These are phyloP conservation scores for Operophtera brumata DNA, from an alignment of 2,888 invertebrate genomes.

Conservation along the genomic window DNA sequence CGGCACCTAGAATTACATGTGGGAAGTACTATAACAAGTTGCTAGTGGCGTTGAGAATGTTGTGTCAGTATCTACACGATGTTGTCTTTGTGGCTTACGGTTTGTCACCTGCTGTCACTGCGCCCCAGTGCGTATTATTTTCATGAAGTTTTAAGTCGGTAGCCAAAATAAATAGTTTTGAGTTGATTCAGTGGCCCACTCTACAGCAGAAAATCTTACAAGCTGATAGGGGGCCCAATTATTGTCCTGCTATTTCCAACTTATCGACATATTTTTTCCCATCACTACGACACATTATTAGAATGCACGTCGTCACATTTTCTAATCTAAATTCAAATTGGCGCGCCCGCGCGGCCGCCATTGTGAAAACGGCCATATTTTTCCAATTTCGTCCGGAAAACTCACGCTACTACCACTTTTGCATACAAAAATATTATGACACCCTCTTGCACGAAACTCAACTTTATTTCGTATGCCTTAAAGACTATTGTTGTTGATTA, in stretches of 20 bases:
- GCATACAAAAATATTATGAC: slow-evolving; percentile 40
- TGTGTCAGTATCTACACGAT: no score
- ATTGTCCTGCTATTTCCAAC: neutral
- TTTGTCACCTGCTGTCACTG: no score
- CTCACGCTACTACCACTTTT: slow-evolving; percentile 55
- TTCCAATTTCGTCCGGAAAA: slow-evolving; percentile 76
- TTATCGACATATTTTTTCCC: slow-evolving; percentile 23
- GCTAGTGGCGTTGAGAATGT: no score
- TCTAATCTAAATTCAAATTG: slow-evolving; percentile 80
- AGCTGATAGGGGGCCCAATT: neutral
- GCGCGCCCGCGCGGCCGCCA: slow-evolving; percentile 61
- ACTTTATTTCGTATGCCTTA: slow-evolving; percentile 25
- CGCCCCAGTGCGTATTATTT: no score
- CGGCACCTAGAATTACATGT: no score
- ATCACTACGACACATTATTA: slow-evolving; percentile 67
- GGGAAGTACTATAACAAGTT: no score
- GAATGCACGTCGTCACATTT: slow-evolving; percentile 74
- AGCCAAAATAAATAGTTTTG: no score
- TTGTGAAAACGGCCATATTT: slow-evolving; percentile 75
- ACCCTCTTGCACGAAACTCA: slow-evolving; percentile 11
- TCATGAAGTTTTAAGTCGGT: no score
- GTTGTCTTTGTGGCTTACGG: no score
- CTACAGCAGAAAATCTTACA: no score
- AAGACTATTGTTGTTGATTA: slow-evolving; percentile 2
- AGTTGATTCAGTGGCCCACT: no score